phyloP scores from a whole-genome alignment of 2,888 invertebrate genomes.

The Scaptomyza polygonia region DNA sequence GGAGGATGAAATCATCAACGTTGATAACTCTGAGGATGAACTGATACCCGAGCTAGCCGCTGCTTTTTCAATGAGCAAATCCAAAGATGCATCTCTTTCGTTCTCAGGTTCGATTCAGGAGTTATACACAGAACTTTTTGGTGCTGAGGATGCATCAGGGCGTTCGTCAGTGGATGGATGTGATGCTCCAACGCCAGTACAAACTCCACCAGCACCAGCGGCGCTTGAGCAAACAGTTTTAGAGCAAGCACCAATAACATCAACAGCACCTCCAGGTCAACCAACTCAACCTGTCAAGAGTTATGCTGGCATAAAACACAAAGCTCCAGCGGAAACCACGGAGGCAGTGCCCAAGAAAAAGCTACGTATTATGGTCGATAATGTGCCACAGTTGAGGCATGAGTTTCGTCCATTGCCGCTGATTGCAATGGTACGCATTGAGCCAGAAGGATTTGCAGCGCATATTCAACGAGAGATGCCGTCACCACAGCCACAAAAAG shows the following conservation, averaged over 20 bases:
- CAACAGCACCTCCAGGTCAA: background rate
- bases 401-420: constrained; percentile 60
- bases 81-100: background rate
- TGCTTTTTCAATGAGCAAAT: constrained; percentile 36
- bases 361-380: constrained; percentile 39
- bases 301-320: constrained; percentile 2
- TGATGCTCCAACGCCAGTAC: background rate
- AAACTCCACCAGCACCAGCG: background rate
- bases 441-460: background rate
- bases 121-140: no score
- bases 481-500: background rate
- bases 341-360: constrained; percentile 23
- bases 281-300: background rate
- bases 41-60: constrained; percentile 10
- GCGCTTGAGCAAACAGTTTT: background rate
- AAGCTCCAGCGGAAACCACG: no score
- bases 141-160: background rate
- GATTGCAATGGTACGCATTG: constrained; percentile 27
- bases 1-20: constrained; percentile 49
- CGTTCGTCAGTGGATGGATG: background rate
- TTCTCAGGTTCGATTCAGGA: no score
- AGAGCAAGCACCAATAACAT: background rate
- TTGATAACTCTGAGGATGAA: constrained; percentile 32
- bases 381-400: constrained; percentile 61
- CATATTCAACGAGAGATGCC: no score